Evolutionary conservation across 1,140 invertebrate species (phyloP).

Genomic region (Bombus confusus): DNA sequence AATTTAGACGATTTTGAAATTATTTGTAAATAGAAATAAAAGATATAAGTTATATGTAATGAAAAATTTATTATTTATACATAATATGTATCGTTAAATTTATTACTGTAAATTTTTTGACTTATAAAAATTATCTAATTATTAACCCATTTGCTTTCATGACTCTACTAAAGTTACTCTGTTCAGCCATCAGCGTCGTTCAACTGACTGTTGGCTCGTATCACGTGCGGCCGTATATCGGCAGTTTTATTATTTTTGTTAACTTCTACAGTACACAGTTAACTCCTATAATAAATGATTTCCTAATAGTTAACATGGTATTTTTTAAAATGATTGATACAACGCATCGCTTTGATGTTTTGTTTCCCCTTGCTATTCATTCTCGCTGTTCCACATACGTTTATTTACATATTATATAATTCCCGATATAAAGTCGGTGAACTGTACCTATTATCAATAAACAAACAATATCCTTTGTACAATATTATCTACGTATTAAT

Average conservation of each 20-base stretch:
- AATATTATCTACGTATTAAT: not conserved
- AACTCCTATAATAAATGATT: too few species aligned
- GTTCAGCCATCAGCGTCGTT: too few species aligned
- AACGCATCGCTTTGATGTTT: too few species aligned
- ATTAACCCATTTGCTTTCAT: too few species aligned
- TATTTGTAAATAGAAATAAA: constrained; percentile 21
- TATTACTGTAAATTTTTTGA: not conserved
- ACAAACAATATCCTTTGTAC: not conserved
- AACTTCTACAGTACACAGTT: too few species aligned
- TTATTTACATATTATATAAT: not conserved
- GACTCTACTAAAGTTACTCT: too few species aligned
- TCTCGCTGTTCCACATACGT: not conserved
- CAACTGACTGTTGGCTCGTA: too few species aligned
- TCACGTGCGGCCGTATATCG: too few species aligned
- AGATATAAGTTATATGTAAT: not conserved
- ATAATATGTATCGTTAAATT: not conserved
- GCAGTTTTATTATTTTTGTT: too few species aligned
- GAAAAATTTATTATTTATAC: not conserved
- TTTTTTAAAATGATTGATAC: too few species aligned
- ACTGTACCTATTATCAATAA: not conserved
- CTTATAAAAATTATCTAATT: not conserved
- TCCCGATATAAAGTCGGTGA: not conserved
- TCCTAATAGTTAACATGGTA: too few species aligned
- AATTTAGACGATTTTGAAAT: constrained; percentile 93
- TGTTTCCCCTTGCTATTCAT: too few species aligned